Evolutionary conservation across 2,797 vertebrate species (phyloP).

Genomic region (Mastacembelus armatus): DNA sequence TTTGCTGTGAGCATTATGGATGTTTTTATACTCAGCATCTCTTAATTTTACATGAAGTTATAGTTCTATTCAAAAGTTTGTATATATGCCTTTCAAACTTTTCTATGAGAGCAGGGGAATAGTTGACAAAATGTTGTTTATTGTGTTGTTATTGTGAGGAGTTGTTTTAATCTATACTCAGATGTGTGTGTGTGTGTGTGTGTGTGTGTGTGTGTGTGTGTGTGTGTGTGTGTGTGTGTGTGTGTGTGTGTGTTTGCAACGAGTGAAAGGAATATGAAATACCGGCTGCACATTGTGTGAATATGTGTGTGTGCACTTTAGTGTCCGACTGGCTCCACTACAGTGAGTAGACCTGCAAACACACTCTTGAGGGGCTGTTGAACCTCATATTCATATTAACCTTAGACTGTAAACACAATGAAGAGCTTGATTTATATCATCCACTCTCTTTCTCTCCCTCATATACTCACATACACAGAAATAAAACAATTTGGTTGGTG

Average conservation of each 20-base stretch:
- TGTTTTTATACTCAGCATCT: slow-evolving; percentile 65
- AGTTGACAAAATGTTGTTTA: slow-evolving; percentile 39
- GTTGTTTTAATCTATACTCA: slow-evolving; percentile 30
- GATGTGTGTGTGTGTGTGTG: slow-evolving; percentile 5
- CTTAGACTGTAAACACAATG: slow-evolving; percentile 54
- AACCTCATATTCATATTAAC: slow-evolving; percentile 69
- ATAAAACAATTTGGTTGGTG: slow-evolving; percentile 49
- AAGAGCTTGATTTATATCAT: slow-evolving; percentile 46
- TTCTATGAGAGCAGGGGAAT: slow-evolving; percentile 11
- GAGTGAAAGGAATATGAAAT: slow-evolving; percentile 30
- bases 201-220: slow-evolving; percentile 27
- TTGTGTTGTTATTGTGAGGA: slow-evolving; percentile 30
- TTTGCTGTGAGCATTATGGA: slow-evolving; percentile 85
- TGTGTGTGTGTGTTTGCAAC: no score
- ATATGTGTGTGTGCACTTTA: slow-evolving; percentile 22
- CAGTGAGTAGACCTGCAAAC: slow-evolving; percentile 38
- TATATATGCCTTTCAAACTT: slow-evolving; percentile 39
- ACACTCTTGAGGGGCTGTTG: slow-evolving; percentile 54
- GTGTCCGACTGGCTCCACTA: slow-evolving; percentile 32
- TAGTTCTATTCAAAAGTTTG: slow-evolving; percentile 40
- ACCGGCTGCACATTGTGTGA: not conserved
- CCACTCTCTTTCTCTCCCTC: not conserved
- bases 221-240: slow-evolving; percentile 18
- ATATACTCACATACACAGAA: slow-evolving; percentile 18
- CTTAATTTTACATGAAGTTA: slow-evolving; percentile 58